Percentiles rank a stretch among this genome's conserved stretches.
These are phyloP conservation scores for Campoletis sonorensis DNA, from an alignment of 1,140 invertebrate genomes.

Conservation along the genomic window DNA sequence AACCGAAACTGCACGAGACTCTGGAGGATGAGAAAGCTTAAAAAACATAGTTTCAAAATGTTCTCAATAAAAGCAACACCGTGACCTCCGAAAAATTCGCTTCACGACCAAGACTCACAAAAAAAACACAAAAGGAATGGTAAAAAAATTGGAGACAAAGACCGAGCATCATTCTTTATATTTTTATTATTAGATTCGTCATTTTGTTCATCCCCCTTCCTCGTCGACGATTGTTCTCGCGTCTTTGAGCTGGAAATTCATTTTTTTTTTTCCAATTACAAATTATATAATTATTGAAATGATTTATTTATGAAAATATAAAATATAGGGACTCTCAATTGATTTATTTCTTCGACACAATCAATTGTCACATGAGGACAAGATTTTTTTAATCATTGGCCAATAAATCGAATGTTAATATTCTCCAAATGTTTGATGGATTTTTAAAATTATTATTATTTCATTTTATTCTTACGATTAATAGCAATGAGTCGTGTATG, in stretches of 20 bases:
- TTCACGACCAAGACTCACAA: background rate
- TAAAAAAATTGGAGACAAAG: conserved; percentile 48
- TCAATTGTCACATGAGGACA: too few species aligned
- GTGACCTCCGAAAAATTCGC: conserved; percentile 28
- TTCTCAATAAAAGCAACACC: conserved; percentile 33
- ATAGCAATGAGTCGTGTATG: background rate
- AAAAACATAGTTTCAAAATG: background rate
- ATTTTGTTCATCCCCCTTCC: background rate
- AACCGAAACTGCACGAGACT: background rate
- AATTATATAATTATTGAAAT: too few species aligned
- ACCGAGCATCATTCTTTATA: conserved; percentile 54
- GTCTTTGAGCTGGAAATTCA: too few species aligned
- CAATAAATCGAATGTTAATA: too few species aligned
- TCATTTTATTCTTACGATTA: background rate
- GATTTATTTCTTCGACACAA: too few species aligned
- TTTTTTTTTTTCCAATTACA: too few species aligned
- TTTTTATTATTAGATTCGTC: conserved; percentile 29
- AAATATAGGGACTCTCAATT: too few species aligned
- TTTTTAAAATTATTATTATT: background rate
- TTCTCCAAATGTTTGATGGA: background rate
- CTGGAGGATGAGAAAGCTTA: background rate
- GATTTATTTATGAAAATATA: too few species aligned
- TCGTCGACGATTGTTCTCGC: background rate
- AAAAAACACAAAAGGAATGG: conserved; percentile 32
- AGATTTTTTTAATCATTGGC: too few species aligned